phyloP scores from a whole-genome alignment of 2,797 vertebrate species.

The Phyllotis vaccarum region DNA sequence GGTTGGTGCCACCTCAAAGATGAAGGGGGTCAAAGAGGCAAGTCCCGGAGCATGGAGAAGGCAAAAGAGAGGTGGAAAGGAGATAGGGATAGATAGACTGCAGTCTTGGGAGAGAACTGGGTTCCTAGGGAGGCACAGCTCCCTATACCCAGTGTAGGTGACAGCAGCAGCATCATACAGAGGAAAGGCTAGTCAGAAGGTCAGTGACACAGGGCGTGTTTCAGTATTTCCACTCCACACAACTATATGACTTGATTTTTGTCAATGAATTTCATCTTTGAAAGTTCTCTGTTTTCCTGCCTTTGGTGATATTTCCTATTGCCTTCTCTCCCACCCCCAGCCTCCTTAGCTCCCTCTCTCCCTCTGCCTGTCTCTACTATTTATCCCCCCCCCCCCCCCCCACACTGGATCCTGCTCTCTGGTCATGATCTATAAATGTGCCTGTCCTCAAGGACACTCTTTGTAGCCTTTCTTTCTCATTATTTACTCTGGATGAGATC shows the following conservation, averaged over 20 bases:
- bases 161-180: neutral
- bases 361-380: neutral
- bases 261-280: neutral
- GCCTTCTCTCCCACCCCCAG: neutral
- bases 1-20: neutral
- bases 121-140: neutral
- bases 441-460: neutral
- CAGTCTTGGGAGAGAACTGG: neutral
- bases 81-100: neutral
- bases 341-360: neutral
- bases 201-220: too few relatives aligned
- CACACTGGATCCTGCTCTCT: neutral
- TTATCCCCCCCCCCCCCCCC: neutral
- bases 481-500: neutral
- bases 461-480: neutral
- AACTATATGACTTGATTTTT: neutral
- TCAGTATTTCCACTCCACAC: neutral
- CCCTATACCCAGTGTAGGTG: neutral
- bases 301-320: neutral
- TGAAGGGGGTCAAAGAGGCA: too few relatives aligned
- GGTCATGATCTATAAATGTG: neutral
- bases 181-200: neutral
- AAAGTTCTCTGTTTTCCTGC: neutral
- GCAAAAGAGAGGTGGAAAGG: neutral
- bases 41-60: rapidly evolving